A percentile compares a stretch with the other conserved stretches of the same genome.
Conservation (phyloP, 2,888 invertebrate species). For the Phortica magna region DNA sequence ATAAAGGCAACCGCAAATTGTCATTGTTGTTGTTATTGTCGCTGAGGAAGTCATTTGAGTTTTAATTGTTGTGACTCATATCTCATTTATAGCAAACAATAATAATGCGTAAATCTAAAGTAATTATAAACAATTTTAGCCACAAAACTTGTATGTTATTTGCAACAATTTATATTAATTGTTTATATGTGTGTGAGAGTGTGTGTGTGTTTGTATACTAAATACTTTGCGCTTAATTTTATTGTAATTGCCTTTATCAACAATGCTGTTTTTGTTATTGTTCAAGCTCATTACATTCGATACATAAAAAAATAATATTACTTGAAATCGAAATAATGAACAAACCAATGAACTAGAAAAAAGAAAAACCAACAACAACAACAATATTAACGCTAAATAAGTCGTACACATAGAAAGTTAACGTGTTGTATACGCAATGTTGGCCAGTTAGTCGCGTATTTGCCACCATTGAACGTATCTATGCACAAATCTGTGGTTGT, state of each 20-base stretch:
- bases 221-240: not conserved
- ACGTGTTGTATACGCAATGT: not conserved
- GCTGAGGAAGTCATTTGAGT: not conserved
- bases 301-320: slow-evolving; percentile 37
- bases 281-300: slow-evolving; percentile 43
- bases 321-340: slow-evolving; percentile 45
- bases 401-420: slow-evolving; percentile 32
- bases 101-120: not conserved
- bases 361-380: not conserved
- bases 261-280: slow-evolving; percentile 26
- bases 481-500: not conserved
- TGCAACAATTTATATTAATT: slow-evolving; percentile 32
- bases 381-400: slow-evolving; percentile 34
- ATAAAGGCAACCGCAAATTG: not conserved
- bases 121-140: slow-evolving; percentile 21
- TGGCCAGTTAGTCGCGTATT: not conserved
- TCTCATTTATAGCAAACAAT: not conserved
- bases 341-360: slow-evolving; percentile 19
- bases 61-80: not conserved
- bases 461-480: not conserved
- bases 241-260: slow-evolving; percentile 19
- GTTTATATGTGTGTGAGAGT: slow-evolving; percentile 39
- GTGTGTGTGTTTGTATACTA: slow-evolving; percentile 12
- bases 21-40: not conserved
- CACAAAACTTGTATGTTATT: slow-evolving; percentile 22